Evolutionary conservation across 2,888 invertebrate genomes (phyloP).

Genomic region (Andrena dorsata): DNA sequence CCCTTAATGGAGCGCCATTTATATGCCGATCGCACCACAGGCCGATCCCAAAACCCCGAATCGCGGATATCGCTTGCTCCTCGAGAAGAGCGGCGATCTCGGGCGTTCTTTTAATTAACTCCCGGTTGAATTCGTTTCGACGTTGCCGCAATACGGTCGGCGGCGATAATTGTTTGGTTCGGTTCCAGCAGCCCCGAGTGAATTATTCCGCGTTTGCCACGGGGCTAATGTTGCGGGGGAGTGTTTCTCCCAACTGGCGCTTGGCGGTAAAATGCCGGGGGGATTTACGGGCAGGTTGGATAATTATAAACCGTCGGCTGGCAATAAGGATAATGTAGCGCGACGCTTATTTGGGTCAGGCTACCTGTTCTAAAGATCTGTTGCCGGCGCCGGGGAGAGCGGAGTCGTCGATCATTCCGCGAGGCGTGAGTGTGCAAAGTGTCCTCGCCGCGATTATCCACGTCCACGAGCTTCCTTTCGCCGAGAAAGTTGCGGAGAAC

Average conservation of each 20-base stretch:
- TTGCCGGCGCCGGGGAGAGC: neutral
- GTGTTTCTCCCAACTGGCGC: neutral
- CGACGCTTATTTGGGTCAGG: slow-evolving; percentile 3
- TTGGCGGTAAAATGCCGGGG: neutral
- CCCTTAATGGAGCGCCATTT: no score
- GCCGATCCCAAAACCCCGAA: no score
- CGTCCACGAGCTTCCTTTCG: slow-evolving; percentile 13
- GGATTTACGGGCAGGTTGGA: neutral
- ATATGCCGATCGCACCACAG: no score
- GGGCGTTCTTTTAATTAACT: no score
- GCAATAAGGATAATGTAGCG: neutral
- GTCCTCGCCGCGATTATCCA: slow-evolving; percentile 16
- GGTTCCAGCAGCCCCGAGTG: neutral
- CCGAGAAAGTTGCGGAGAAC: neutral
- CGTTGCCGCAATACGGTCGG: neutral
- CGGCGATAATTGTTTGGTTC: neutral
- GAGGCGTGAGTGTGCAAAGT: neutral
- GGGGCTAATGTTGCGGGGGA: neutral
- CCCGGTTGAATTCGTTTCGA: no score
- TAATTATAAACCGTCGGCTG: neutral
- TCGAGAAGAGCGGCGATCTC: no score
- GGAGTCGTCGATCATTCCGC: slow-evolving; percentile 12
- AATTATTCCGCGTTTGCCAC: neutral
- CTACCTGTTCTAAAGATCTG: slow-evolving; percentile 9
- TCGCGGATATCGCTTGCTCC: no score